A percentile compares a stretch with the other conserved stretches of the same genome.
phyloP scores from a whole-genome alignment of 2,888 invertebrate genomes.

The Stramonita haemastoma region DNA sequence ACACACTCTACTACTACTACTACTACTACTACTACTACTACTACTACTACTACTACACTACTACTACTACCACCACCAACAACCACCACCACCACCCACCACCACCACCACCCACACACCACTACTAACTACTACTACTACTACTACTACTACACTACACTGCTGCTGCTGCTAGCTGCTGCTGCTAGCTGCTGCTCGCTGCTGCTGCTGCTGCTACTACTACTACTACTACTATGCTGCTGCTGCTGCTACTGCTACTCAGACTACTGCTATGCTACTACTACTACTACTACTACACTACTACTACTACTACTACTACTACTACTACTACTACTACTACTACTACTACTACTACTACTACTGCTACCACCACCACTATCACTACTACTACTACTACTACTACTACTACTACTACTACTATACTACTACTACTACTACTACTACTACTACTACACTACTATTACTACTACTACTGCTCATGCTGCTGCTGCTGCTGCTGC shows the following conservation, averaged over 20 bases:
- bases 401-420: slow-evolving; percentile 27
- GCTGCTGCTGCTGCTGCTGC: no score
- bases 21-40: slow-evolving; percentile 30
- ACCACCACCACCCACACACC: slow-evolving; percentile 8
- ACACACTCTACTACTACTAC: slow-evolving; percentile 32
- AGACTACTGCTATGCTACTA: no score
- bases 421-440: slow-evolving; percentile 30
- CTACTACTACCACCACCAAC: background rate
- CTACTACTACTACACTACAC: background rate
- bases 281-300: background rate
- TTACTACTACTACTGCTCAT: background rate
- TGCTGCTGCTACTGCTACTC: no score
- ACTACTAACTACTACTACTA: background rate
- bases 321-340: slow-evolving; percentile 30
- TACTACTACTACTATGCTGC: slow-evolving; percentile 25
- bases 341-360: background rate
- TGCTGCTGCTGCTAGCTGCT: slow-evolving; percentile 18
- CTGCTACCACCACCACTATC: no score
- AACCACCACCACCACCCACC: slow-evolving; percentile 11
- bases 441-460: slow-evolving; percentile 19
- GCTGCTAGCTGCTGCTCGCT: no score
- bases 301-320: slow-evolving; percentile 32
- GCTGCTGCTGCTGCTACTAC: slow-evolving; percentile 27
- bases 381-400: background rate
- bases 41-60: background rate